Evolutionary conservation across 2,113 vertebrate genomes (phyloP), one percentile per base, ranked within the genome.

Genomic region (Corythornis vintsioides): DNA sequence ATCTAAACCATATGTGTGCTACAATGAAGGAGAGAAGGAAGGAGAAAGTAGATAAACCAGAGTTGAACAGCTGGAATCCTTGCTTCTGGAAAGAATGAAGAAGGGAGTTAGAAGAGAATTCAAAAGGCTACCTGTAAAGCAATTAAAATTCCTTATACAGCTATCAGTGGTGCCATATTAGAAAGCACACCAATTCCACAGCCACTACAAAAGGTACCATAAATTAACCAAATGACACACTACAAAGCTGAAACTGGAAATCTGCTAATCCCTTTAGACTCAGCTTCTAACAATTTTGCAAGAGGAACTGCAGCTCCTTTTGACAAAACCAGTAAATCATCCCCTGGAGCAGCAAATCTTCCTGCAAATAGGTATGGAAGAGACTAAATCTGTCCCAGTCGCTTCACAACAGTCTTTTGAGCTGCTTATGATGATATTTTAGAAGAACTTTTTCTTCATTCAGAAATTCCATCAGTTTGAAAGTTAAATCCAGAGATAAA

Each of bases 201-300:
- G 83, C 69, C 79, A 76, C 69, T 70, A 70, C 86, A 80, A 92
- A 73, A 88, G 53, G 79, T 78, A 69, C 42, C 48, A 83, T 91
- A 92, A 95, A 96, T 95, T 97, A 95, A 86, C 86, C 64, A 94
- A 91, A 95, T 75, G 93, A 90, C 80, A 90, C 47, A 74, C 78
- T 89, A 80, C 93, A 96, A 93, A 91, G 84, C 92, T 92, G 83
- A 91, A 94, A 86, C 60, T 86, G 89, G 87, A 87, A 91, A 83
- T 93, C 89, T 87, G 66, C 74, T 95, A 94, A 96, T 94, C 94
- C 88, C 94, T 95, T 96, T 88, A 91, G 91, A 92, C 64, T 94
- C 89, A 75, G 71, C 26, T 72, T 91, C 89, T 86, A 93, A 92
- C 82, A 94, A 73, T 78, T 90, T 59, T 77, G 71, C 56, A 89